A percentile compares a stretch with the other conserved stretches of the same genome.
phyloP scores from a whole-genome alignment of 2,797 vertebrate genomes.

The Oreochromis grahami region DNA sequence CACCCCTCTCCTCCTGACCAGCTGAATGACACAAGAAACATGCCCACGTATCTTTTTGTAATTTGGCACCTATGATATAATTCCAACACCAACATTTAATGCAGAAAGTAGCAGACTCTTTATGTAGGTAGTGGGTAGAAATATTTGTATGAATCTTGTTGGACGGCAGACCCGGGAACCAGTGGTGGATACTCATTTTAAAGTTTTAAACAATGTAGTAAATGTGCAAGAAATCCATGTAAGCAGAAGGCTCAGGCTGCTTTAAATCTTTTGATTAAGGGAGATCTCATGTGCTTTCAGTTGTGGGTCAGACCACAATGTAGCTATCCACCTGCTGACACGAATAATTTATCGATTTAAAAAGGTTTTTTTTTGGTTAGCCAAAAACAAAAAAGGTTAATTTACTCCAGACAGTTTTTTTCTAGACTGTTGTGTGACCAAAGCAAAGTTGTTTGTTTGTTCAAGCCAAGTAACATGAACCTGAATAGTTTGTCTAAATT shows the following conservation, averaged over 20 bases:
- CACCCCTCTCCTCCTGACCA: background rate
- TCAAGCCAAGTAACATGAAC: background rate
- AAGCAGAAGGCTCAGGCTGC: background rate
- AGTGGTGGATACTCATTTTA: background rate
- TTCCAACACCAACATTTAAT: background rate
- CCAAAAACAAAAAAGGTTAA: background rate
- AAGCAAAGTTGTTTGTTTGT: background rate
- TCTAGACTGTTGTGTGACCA: background rate
- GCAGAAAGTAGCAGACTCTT: background rate
- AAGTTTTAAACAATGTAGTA: background rate
- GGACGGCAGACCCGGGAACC: background rate
- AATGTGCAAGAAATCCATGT: background rate
- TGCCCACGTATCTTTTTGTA: background rate
- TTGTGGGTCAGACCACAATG: background rate
- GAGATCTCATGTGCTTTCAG: background rate
- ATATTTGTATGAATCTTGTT: background rate
- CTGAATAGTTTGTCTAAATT: background rate
- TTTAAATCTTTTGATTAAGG: background rate
- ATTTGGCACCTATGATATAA: background rate
- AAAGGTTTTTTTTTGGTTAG: background rate
- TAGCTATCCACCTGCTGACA: background rate
- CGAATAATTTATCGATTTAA: background rate
- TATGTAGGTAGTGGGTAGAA: background rate
- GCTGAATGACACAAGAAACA: background rate
- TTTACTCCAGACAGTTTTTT: background rate